A percentile compares a stretch with the other conserved stretches of the same genome.
These are phyloP conservation scores for Himalopsyche japonica DNA, from an alignment of 2,888 invertebrate genomes.

Conservation along the genomic window DNA sequence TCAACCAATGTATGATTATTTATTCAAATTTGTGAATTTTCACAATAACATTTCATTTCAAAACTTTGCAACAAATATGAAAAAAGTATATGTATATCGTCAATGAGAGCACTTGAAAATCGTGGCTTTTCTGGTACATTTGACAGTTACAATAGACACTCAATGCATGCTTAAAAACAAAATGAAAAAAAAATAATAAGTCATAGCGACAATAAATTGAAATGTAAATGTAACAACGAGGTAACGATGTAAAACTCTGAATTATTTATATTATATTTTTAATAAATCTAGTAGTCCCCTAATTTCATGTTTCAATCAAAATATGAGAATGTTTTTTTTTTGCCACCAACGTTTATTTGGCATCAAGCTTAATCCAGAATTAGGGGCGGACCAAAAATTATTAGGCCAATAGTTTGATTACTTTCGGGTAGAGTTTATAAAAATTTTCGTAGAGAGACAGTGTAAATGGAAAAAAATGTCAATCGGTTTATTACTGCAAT, in stretches of 20 bases:
- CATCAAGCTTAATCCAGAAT: neutral
- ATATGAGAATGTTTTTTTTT: neutral
- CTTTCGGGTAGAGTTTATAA: neutral
- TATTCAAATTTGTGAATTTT: no score
- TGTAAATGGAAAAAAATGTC: no score
- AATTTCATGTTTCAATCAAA: neutral
- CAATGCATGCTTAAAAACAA: no score
- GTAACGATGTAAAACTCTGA: neutral
- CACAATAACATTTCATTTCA: no score
- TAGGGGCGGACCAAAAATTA: neutral
- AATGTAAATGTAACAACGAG: neutral
- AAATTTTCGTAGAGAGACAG: no score
- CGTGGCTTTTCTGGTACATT: no score
- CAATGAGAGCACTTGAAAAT: no score
- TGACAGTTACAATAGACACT: no score
- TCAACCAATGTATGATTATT: no score
- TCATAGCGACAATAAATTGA: neutral
- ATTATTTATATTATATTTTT: neutral
- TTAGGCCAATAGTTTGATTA: neutral
- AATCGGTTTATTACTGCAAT: neutral
- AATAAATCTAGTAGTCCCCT: neutral
- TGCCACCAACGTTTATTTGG: neutral
- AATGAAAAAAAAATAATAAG: no score
- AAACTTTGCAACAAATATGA: no score
- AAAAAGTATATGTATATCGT: no score